phyloP scores from a whole-genome alignment of 2,113 vertebrate species.

The Seriola quinqueradiata region DNA sequence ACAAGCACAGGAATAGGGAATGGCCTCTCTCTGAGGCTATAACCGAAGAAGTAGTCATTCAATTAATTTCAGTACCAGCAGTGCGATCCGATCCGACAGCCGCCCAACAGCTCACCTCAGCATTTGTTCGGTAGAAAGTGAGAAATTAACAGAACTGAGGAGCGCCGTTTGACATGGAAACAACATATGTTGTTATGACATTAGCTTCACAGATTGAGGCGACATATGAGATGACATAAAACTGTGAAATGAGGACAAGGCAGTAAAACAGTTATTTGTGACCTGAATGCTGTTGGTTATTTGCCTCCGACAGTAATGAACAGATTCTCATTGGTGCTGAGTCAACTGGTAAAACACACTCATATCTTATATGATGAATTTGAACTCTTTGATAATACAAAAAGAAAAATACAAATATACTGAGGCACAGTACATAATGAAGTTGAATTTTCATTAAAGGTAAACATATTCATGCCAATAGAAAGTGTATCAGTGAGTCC shows the following conservation, averaged over 20 bases:
- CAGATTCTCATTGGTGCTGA: slow-evolving; percentile 10
- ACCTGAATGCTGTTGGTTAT: slow-evolving; percentile 14
- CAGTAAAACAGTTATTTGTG: slow-evolving; percentile 20
- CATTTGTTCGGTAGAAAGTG: slow-evolving; percentile 14
- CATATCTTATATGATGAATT: neutral
- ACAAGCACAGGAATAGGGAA: neutral
- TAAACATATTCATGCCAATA: slow-evolving; percentile 14
- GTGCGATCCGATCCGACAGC: slow-evolving; percentile 11
- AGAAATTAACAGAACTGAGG: slow-evolving; percentile 11
- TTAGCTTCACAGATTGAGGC: slow-evolving; percentile 1
- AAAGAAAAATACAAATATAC: slow-evolving; percentile 5
- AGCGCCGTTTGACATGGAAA: slow-evolving; percentile 12
- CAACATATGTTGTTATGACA: slow-evolving; percentile 28
- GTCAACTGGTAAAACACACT: neutral
- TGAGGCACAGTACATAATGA: neutral
- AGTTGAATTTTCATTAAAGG: neutral
- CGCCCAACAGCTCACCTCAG: neutral
- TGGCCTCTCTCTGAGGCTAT: slow-evolving; percentile 13
- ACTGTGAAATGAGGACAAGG: slow-evolving; percentile 31
- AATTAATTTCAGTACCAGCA: slow-evolving; percentile 27
- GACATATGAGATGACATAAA: slow-evolving; percentile 9
- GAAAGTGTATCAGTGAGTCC: neutral
- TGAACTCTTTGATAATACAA: neutral
- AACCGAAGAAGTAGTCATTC: neutral
- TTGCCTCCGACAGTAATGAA: slow-evolving; percentile 13